Base-by-base conservation (phyloP, 2,797 vertebrate genomes). In the Tarsius wallacei region DNA sequence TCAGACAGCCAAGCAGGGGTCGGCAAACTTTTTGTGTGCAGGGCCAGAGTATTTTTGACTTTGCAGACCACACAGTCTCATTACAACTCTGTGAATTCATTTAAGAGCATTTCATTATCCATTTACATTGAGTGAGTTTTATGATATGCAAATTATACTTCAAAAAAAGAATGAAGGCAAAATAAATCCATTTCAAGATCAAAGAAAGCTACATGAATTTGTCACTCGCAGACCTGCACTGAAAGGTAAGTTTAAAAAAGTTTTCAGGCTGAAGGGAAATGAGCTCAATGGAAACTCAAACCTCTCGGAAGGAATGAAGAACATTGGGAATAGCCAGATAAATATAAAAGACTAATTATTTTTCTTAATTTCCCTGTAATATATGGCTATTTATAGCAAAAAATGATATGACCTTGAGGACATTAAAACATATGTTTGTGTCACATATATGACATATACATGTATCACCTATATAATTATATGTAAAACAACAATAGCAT, bases 331-430 rank as follows among this genome's bases (percentile, higher is more conserved):
- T 33, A 90, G 17, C n/a, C 87, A 86, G 14, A 89, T 55, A 93
- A 83, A 81, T 81, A 92, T 26, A 26, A 88, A 93, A 87, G 16
- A 24, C 22, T 68, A 59, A 36, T 22, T 66, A 76, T 93, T 66
- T 8, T 51, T 80, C 59, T 89, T 64, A 91, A 78, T 73, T 91
- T 53, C 31, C 71, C 95, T 76, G 86, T 91, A 91, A 82, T 63
- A 66, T 8, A 73, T 53, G 63, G 57, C 19, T 86, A 15, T 42
- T 90, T 53, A 26, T 11, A 90, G 47, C 49, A 64, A 95, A 81
- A 76, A 78, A 31, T 61, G 47, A 42, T 70, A 76, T 22, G 33
- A 9, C 51, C 36, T 64, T 82, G 49, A 28, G 15, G 10, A 81
- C 66, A 88, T 93, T 80, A 66, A 88, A 70, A 76, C 59, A 78